Percentiles rank a stretch among this genome's conserved stretches.
Conservation (phyloP, 2,797 vertebrate species). For the Zalophus californianus region DNA sequence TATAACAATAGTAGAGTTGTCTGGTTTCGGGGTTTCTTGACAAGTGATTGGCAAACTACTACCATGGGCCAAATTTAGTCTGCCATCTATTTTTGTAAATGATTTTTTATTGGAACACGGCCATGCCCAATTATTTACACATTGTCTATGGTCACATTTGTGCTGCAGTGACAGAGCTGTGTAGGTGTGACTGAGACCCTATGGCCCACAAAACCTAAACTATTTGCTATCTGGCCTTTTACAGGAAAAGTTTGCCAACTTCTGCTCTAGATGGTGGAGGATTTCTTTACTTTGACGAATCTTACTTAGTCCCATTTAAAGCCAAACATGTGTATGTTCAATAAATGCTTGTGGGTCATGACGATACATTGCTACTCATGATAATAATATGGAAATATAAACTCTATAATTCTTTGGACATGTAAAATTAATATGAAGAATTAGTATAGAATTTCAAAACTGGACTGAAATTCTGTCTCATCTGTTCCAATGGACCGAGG, state of each 20-base stretch:
- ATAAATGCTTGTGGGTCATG: not conserved
- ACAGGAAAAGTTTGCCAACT: not conserved
- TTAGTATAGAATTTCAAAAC: slow-evolving; percentile 40
- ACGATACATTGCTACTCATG: not conserved
- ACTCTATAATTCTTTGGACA: not conserved
- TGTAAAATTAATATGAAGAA: slow-evolving; percentile 56
- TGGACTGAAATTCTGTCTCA: slow-evolving; percentile 3
- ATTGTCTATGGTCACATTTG: not conserved
- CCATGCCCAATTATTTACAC: not conserved
- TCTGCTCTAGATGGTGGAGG: not conserved
- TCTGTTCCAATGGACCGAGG: not conserved
- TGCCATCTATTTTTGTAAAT: not conserved
- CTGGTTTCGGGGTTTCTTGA: not conserved
- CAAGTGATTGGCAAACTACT: not conserved
- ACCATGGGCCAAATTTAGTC: not conserved
- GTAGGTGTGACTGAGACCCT: not conserved
- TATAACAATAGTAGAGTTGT: not conserved
- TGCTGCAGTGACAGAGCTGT: not conserved
- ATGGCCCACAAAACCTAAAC: not conserved
- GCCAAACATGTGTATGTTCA: not conserved
- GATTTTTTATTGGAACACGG: not conserved
- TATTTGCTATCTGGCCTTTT: not conserved
- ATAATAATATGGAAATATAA: slow-evolving; percentile 28
- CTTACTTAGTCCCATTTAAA: not conserved
- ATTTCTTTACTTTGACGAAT: slow-evolving; percentile 4